Base-by-base conservation (phyloP, 2,113 vertebrate genomes). In the Calyptomena viridis region DNA sequence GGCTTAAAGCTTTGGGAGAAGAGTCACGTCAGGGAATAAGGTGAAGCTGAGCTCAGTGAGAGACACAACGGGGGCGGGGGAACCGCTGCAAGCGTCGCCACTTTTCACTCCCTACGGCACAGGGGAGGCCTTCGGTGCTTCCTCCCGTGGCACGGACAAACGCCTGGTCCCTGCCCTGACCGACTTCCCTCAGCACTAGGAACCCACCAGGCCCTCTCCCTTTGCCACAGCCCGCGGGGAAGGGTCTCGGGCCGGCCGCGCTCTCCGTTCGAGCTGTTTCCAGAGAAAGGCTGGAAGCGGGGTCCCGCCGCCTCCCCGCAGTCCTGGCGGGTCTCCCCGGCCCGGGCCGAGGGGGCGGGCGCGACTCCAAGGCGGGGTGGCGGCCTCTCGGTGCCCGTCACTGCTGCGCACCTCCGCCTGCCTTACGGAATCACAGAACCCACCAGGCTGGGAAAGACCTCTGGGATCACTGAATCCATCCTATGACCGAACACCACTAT, bases 11-110 rank as follows among this genome's bases (percentile, higher is more conserved):
- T 47, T 62, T 27, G 62, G 5, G 18, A 31, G 24, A 35, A 31
- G 20, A 44, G 56, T 18, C 46, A 2, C 40, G 8, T 1, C 33
- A 16, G 35, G 3, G 33, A 64, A 27, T 1, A 39, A 13, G 1
- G 5, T 1, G 46, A 73, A 23, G 55, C 60, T 25, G 58, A 72
- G 67, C 67, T 31, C 71, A 3, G 40, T 1, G n/a, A 55, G 17
- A 56, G 13, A 14, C 60, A 14, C 30, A 8, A n/a, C 3, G 2
- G 7, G 3, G 25, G 9, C 16, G 37, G 2, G 1, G 31, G 52
- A 17, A 8, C 9, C 10, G 1, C 33, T 31, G 35, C 50, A 16
- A 31, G 28, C 4, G 1, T 6, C 8, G 6, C 17, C 18, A 0
- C 53, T 55, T 37, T 14, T 49, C 69, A 10, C 13, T 46, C 42